Base-by-base conservation (phyloP, 1,140 invertebrate species). In the Cyrtorhinus lividipennis region DNA sequence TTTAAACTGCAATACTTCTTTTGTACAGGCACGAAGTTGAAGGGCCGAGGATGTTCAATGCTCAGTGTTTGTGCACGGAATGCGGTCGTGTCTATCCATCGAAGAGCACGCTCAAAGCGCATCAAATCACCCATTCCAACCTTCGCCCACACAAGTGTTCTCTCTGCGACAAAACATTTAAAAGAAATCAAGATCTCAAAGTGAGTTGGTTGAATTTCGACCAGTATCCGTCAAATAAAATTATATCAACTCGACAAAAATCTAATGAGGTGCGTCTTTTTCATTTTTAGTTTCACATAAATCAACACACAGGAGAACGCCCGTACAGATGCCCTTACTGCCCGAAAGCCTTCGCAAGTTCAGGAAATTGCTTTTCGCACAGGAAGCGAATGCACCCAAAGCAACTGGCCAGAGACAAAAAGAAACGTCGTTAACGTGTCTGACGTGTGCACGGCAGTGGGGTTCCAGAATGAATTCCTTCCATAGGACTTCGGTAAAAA, bases 321-420 rank as follows among this genome's bases (percentile, higher is more conserved):
- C 87, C 87, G 5, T 89, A 89, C 73, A 81, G 84, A 70, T 91
- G 89, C 76, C 81, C 83, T 22, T 87, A 87, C 70, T 91, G 88
- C 76, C 81, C 85, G 1, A 84, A 86, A 69, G 79, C 84, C 15
- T 92, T 92, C 72, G 83, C 84, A 12, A 85, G 83, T 71, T 85
- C 84, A n/a, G 84, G 84, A 13, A 87, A 87, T 68, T 86, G 83
- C 69, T 86, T 85, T 68, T 85, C 84, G 1, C 84, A 87, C 70
- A 77, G 83, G 62, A 86, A 81, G 71, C 74, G 84, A 61, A 86
- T 87, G 83, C 84, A 87, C 71, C 81, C 84, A 0, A 72, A 74
- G 62, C 77, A 79, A 64, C 73, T 77, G 2, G 72, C 77, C 64
- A 70, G 75, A 53, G 77, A 78, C 61, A 71, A 62, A 24, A 65